Base-by-base conservation (phyloP, 1,140 invertebrate species). In the Oryctes rhinoceros region DNA sequence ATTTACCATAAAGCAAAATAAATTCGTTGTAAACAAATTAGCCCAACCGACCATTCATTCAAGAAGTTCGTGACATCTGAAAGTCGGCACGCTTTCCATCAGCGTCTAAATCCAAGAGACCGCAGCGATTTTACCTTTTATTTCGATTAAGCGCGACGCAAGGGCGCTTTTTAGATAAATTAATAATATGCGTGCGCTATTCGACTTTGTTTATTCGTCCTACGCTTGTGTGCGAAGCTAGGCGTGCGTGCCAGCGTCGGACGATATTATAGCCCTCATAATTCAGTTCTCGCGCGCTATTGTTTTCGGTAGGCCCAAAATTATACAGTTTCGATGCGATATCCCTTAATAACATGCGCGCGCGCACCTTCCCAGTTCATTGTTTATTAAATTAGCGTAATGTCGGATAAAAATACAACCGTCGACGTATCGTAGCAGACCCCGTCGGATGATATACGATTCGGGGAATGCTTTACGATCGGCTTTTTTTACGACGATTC, bases 341-440 rank as follows among this genome's bases (percentile, higher is more conserved):
- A n/a, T 59, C 53, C 53, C 53, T 59, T 59, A 18, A n/a, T n/a
- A 18, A 18, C 15, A 15, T n/a, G 53, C 53, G 18, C 15, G 53
- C n/a, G 49, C 53, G 18, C 53, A 18, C 53, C 6, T 18, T 18
- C 15, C 13, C 6, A 13, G 53, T n/a, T 59, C 53, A 15, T 20
- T 59, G 53, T 59, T 59, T 59, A 59, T 59, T 59, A 59, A 59
- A 59, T 59, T 59, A 59, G 18, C 53, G 53, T 59, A 59, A 59
- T 59, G 53, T 59, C 53, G 18, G 53, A 59, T 59, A 18, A 59
- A 59, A 59, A 59, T 18, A 59, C 53, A n/a, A 59, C 53, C 53
- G 53, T 18, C 53, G 18, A 18, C 53, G 53, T 18, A 18, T 59
- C 39, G 18, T 15, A 6, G 53, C 53, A 6, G 6, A n/a, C 53